Evolutionary conservation across 1,140 invertebrate species (phyloP).

Genomic region (Lordiphosa stackelbergi): DNA sequence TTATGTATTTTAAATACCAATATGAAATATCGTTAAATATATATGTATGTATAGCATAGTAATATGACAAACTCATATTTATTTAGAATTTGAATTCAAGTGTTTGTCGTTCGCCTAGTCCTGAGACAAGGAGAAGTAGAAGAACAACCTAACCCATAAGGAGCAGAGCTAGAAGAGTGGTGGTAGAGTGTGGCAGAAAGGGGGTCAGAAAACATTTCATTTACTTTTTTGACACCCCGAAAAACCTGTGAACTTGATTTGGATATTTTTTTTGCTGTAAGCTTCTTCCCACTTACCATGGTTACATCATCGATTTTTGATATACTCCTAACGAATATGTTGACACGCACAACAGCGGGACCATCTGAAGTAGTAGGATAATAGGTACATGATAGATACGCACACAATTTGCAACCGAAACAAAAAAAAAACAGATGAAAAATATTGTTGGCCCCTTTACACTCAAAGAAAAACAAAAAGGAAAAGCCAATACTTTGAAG

Average conservation of each 20-base stretch:
- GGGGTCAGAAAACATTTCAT: neutral
- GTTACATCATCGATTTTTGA: constrained; percentile 99
- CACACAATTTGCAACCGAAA: constrained; percentile 37
- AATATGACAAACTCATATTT: constrained; percentile 22
- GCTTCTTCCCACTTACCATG: constrained; percentile 88
- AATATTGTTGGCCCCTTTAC: neutral
- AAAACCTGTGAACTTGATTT: constrained; percentile 4
- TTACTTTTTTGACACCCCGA: too few relatives aligned
- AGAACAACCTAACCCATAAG: constrained; percentile 8
- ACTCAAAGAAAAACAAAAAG: too few relatives aligned
- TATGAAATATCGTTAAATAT: constrained; percentile 56
- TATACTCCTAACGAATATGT: constrained; percentile 98
- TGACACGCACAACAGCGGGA: constrained; percentile 93
- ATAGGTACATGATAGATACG: constrained; percentile 77
- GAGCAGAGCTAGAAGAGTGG: neutral
- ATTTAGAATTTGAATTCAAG: constrained; percentile 23
- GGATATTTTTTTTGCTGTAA: constrained; percentile 28
- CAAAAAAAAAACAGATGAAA: constrained; percentile 1
- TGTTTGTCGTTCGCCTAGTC: constrained; percentile 26
- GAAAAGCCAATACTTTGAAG: too few relatives aligned
- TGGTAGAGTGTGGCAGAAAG: neutral
- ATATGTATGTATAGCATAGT: constrained; percentile 45
- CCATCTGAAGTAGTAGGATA: constrained; percentile 83
- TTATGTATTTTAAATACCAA: constrained; percentile 57
- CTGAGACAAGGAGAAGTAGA: constrained; percentile 3